These are phyloP conservation scores for Larimichthys crocea DNA, from an alignment of 2,113 vertebrate species.

Conservation along the genomic window DNA sequence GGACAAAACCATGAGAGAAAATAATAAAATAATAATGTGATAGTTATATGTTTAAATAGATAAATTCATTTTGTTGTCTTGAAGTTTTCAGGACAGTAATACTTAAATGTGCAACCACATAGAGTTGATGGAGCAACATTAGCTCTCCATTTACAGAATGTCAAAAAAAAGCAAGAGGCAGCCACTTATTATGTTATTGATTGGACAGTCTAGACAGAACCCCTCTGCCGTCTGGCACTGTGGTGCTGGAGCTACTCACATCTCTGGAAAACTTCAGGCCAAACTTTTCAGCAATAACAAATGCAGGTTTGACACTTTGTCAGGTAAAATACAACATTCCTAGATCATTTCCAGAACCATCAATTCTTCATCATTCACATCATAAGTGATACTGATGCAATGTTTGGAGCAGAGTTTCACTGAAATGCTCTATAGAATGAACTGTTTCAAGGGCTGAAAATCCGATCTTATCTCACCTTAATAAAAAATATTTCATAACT, in stretches of 20 bases:
- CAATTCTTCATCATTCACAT: background rate
- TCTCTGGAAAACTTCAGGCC: background rate
- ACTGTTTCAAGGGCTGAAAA: no score
- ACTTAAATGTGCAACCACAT: background rate
- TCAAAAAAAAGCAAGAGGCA: background rate
- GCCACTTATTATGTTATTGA: constrained; percentile 19
- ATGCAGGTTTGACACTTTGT: background rate
- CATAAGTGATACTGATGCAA: no score
- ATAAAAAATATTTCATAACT: no score
- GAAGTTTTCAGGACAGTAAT: background rate
- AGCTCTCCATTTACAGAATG: background rate
- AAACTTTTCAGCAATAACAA: background rate
- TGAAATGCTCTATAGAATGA: no score
- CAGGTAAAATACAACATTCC: background rate
- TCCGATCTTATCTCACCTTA: no score
- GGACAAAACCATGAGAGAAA: no score
- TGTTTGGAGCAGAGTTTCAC: no score
- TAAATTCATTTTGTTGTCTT: background rate
- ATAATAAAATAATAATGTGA: no score
- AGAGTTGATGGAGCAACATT: background rate
- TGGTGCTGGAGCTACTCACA: background rate
- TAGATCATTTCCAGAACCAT: background rate
- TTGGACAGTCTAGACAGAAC: constrained; percentile 9
- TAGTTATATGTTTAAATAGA: background rate
- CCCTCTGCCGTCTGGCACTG: background rate